Evolutionary conservation across 2,797 vertebrate species (phyloP), one percentile per base, ranked within the genome.

Genomic region (Poeciliopsis turneri): DNA sequence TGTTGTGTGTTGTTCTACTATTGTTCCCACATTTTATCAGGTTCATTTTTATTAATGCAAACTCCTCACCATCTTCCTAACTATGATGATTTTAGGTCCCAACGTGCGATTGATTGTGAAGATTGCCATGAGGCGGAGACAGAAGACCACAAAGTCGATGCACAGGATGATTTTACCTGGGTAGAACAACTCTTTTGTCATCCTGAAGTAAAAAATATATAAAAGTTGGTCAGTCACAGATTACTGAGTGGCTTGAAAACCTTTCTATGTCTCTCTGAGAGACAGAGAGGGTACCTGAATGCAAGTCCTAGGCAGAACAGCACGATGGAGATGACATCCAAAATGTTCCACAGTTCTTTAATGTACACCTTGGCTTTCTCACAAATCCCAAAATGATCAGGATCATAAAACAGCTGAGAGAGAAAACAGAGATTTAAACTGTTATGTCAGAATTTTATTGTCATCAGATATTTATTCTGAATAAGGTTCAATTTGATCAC

Each of bases 11-110:
- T 33, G 33, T 57, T 80, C 68, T 75, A 18, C 57, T 30, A 46
- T 78, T 81, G 15, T 59, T 75, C 13, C 33, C 51, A 49, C 53
- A 61, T 76, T 82, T 64, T 47, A 78, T 82, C 11, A 77, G 49
- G 55, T 13, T 46, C 30, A 61, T 74, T 57, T 69, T 72, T 9
- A 39, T 20, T 75, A 7, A 18, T 41, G 28, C 25, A 51, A 25
- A 74, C 23, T 20, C 5, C 97, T 95, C 85, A 99, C 98, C 98
- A 99, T 99, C 85, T 93, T 96, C 89, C 93, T 97, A 88, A 99
- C 96, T 0, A 99, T 99, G 91, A 99, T 99, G 75, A 99, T 99
- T 95, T 99, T 99, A 80, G 98, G 98, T 69, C 98, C 98, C 87
- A 99, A 94, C 0, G 96, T 98, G 92, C 94, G 96, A 64, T 97